These are phyloP conservation scores for Myripristis murdjan DNA, from an alignment of 2,797 vertebrate species.

Conservation along the genomic window DNA sequence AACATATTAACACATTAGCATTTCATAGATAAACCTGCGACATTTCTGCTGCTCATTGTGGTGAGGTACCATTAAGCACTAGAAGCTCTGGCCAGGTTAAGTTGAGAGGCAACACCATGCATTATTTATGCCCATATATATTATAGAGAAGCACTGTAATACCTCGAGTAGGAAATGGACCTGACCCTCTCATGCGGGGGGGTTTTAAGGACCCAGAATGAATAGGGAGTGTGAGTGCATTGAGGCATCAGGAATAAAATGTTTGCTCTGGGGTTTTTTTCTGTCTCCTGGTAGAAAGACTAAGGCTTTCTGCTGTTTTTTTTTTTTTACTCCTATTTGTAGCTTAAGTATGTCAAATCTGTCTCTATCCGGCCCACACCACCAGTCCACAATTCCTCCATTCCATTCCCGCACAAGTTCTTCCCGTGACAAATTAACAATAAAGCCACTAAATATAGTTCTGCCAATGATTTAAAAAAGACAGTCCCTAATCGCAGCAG, in stretches of 20 bases:
- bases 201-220: slow-evolving; percentile 28
- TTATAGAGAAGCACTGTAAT: slow-evolving; percentile 44
- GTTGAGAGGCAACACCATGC: slow-evolving; percentile 31
- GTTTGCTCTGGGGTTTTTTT: slow-evolving; percentile 19
- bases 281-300: slow-evolving; percentile 14
- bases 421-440: slow-evolving; percentile 51
- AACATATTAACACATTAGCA: background rate
- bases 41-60: background rate
- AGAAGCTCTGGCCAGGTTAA: slow-evolving; percentile 34
- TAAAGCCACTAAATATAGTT: slow-evolving; percentile 62
- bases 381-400: slow-evolving; percentile 27
- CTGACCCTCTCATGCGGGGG: slow-evolving; percentile 33
- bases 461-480: slow-evolving; percentile 36
- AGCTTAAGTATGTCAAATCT: slow-evolving; percentile 39
- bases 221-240: background rate
- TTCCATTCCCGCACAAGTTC: slow-evolving; percentile 24
- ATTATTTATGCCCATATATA: slow-evolving; percentile 58
- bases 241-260: background rate
- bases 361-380: slow-evolving; percentile 34
- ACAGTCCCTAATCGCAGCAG: slow-evolving; percentile 41
- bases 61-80: slow-evolving; percentile 41
- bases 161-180: slow-evolving; percentile 31
- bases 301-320: slow-evolving; percentile 2
- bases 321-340: slow-evolving; percentile 31
- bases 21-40: too few relatives aligned